phyloP scores from a whole-genome alignment of 1,140 invertebrate genomes.

The Protaetia brevitarsis region DNA sequence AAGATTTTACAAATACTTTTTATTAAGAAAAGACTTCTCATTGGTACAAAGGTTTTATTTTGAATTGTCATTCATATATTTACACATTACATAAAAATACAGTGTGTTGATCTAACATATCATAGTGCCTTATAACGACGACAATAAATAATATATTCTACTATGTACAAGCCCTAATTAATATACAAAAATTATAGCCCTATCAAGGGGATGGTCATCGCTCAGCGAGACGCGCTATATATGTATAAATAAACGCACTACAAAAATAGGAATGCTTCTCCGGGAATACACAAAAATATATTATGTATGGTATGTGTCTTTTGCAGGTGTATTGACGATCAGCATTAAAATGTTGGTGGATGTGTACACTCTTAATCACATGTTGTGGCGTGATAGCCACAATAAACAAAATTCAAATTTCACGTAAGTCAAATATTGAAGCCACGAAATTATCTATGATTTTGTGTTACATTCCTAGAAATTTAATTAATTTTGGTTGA shows the following conservation, averaged over 20 bases:
- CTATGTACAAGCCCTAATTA: constrained; percentile 16
- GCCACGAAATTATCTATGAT: too few species aligned
- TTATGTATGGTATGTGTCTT: not conserved
- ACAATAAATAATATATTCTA: constrained; percentile 20
- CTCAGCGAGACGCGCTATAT: not conserved
- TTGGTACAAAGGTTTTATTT: constrained; percentile 43
- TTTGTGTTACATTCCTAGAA: too few species aligned
- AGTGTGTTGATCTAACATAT: constrained; percentile 17
- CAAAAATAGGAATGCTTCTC: constrained; percentile 20
- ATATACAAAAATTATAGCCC: constrained; percentile 21
- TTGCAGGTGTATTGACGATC: too few species aligned
- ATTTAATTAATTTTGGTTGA: too few species aligned
- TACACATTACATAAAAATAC: constrained; percentile 19
- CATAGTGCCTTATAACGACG: constrained; percentile 11
- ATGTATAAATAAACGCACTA: constrained; percentile 20
- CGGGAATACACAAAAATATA: constrained; percentile 11
- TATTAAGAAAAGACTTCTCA: constrained; percentile 39
- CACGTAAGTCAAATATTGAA: too few species aligned
- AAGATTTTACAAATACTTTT: too few species aligned
- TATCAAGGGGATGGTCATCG: constrained; percentile 7
- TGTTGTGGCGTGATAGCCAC: too few species aligned
- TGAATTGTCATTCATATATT: constrained; percentile 27
- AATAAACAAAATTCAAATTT: too few species aligned
- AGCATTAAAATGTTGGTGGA: too few species aligned
- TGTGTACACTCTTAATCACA: too few species aligned